phyloP scores from a whole-genome alignment of 2,113 vertebrate species.

The Cercocebus atys region DNA sequence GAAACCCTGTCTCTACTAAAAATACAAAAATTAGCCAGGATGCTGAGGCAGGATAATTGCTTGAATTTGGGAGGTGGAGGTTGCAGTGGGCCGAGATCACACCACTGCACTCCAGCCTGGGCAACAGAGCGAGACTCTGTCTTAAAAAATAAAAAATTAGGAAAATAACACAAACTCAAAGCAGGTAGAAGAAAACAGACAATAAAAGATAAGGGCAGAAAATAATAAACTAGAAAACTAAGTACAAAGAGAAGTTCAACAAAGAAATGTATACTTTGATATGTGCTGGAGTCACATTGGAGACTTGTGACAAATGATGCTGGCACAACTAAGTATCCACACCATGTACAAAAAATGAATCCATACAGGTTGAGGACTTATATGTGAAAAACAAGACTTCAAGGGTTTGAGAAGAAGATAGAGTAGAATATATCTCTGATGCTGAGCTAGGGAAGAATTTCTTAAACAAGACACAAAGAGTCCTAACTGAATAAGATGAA shows the following conservation, averaged over 20 bases:
- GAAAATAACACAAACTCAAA: not conserved
- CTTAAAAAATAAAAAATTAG: not conserved
- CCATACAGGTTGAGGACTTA: not conserved
- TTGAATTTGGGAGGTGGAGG: too few relatives aligned
- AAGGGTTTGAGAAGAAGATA: not conserved
- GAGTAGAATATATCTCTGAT: not conserved
- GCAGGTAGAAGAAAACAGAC: not conserved
- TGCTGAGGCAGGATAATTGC: too few relatives aligned
- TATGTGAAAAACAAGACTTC: not conserved
- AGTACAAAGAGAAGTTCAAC: not conserved
- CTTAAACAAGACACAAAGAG: not conserved
- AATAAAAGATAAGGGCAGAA: not conserved
- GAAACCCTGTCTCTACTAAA: too few relatives aligned
- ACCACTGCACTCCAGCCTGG: too few relatives aligned
- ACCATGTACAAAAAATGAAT: not conserved
- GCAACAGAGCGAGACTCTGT: too few relatives aligned
- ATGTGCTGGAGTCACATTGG: not conserved
- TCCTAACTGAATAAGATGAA: not conserved
- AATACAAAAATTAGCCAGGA: too few relatives aligned
- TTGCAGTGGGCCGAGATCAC: too few relatives aligned
- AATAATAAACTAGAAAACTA: not conserved
- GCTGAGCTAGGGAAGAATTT: not conserved
- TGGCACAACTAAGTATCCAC: not conserved
- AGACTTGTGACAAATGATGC: not conserved
- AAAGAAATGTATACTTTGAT: not conserved